Percentiles rank a stretch among this genome's conserved stretches.
These are phyloP conservation scores for Hycleus phaleratus DNA, from an alignment of 1,140 invertebrate species.

Conservation along the genomic window DNA sequence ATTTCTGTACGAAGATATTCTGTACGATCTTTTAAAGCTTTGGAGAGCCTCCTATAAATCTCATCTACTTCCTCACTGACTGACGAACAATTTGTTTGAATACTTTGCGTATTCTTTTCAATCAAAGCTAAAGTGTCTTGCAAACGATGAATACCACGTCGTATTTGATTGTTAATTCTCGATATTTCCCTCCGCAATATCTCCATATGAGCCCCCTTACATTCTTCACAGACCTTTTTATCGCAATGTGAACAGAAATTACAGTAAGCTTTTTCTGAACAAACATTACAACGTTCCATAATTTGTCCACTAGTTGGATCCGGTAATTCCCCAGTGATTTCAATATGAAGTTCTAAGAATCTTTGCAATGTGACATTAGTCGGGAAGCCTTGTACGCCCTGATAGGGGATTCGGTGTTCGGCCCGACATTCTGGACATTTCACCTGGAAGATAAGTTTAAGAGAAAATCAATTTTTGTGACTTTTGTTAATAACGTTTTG, in stretches of 20 bases:
- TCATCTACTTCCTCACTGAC: slow-evolving; percentile 90
- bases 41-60: slow-evolving; percentile 78
- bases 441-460: slow-evolving; percentile 49
- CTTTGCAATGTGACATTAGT: slow-evolving; percentile 93
- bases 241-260: slow-evolving; percentile 88
- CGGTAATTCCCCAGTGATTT: slow-evolving; percentile 84
- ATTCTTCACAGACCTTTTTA: slow-evolving; percentile 82
- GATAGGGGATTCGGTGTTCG: slow-evolving; percentile 94
- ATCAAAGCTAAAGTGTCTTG: slow-evolving; percentile 76
- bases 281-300: slow-evolving; percentile 82
- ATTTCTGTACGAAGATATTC: slow-evolving; percentile 82
- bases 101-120: slow-evolving; percentile 74
- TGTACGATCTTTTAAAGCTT: slow-evolving; percentile 87
- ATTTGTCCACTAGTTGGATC: slow-evolving; percentile 80
- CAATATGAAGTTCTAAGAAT: slow-evolving; percentile 90
- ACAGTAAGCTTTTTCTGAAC: slow-evolving; percentile 91
- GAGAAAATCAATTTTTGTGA: neutral
- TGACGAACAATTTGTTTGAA: slow-evolving; percentile 76
- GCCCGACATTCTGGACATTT: slow-evolving; percentile 99
- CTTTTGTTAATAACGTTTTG: slow-evolving; percentile 15
- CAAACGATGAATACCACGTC: slow-evolving; percentile 74
- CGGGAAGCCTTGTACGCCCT: slow-evolving; percentile 87
- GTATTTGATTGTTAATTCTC: slow-evolving; percentile 87
- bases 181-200: slow-evolving; percentile 88
- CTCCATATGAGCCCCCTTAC: slow-evolving; percentile 93